Evolutionary conservation across 2,797 vertebrate genomes (phyloP), one percentile per base, ranked within the genome.

Genomic region (Sternotherus odoratus): DNA sequence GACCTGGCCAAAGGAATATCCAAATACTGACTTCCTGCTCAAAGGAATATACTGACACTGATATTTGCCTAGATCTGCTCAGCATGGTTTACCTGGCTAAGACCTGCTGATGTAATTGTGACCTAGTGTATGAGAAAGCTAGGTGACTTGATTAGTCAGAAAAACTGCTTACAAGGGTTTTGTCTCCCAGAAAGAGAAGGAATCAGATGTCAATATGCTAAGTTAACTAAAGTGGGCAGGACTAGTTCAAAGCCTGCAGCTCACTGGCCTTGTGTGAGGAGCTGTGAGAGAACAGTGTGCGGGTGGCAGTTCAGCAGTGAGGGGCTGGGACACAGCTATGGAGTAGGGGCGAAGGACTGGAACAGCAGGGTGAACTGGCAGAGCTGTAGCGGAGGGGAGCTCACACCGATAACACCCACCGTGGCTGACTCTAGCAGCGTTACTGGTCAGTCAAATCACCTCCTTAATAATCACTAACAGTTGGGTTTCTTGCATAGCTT

Each of bases 361-460:
- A 88, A 92, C 28, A 48, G 8, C 19, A 91, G 86, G 63, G 78
- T 28, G 26, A 93, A 78, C 21, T 69, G 39, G 36, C 26, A 43
- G 49, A 93, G 36, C 7, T 28, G 49, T 16, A 50, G 33, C 13
- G 49, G 83, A 88, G 77, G 24, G 4, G 79, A 85, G 54, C 33
- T 53, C 75, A 13, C 75, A 53, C 5, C 46, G 56, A 28, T 88
- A 28, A 4, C 46, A 49, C 26, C 26, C 26, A 36, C n/a, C 8
- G 5, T 33, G 57, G 21, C 66, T 72, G 66, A 43, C 48, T 48
- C 48, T 48, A 21, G 7, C 88, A 85, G 63, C 17, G 53, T 39
- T 33, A 19, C 60, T 48, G 5, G 82, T 17, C 12, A 0, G 0
- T 11, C 5, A 1, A 1, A 63, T 43, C 46, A 28, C 8, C 13